These are phyloP conservation scores for Lysandra coridon DNA, from an alignment of 2,888 invertebrate species.

Conservation along the genomic window DNA sequence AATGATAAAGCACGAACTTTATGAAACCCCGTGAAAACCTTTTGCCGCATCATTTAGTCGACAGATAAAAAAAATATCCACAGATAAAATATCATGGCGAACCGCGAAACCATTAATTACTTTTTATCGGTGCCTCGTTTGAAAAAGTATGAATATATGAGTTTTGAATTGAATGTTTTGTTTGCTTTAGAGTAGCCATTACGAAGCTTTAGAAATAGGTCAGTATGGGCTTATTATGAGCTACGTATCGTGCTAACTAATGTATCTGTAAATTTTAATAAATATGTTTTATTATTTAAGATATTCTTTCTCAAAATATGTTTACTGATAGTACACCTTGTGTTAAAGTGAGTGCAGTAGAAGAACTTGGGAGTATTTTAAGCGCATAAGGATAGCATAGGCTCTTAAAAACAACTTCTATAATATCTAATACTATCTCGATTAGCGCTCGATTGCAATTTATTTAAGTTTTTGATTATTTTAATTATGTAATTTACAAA, in stretches of 20 bases:
- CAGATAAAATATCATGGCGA: slow-evolving; percentile 15
- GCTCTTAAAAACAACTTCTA: no score
- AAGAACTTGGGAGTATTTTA: no score
- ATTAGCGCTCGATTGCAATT: no score
- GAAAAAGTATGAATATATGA: slow-evolving; percentile 24
- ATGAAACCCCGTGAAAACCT: slow-evolving; percentile 44
- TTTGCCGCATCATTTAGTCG: slow-evolving; percentile 36
- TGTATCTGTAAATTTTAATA: no score
- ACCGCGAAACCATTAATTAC: slow-evolving; percentile 4
- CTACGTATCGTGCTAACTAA: neutral
- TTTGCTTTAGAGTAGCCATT: neutral
- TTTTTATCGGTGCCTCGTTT: slow-evolving; percentile 22
- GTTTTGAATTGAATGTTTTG: slow-evolving; percentile 11
- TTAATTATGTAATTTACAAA: no score
- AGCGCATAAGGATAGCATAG: no score
- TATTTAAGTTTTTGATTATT: no score
- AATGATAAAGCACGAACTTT: slow-evolving; percentile 57
- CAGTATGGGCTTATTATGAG: neutral
- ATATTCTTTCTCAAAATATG: no score
- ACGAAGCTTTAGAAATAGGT: neutral
- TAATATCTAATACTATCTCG: no score
- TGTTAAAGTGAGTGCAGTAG: no score
- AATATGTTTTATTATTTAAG: no score
- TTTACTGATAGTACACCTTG: no score
- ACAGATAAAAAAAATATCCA: slow-evolving; percentile 32